Evolutionary conservation across 2,113 vertebrate species (phyloP), one percentile per base, ranked within the genome.

Genomic region (Reinhardtius hippoglossoides): DNA sequence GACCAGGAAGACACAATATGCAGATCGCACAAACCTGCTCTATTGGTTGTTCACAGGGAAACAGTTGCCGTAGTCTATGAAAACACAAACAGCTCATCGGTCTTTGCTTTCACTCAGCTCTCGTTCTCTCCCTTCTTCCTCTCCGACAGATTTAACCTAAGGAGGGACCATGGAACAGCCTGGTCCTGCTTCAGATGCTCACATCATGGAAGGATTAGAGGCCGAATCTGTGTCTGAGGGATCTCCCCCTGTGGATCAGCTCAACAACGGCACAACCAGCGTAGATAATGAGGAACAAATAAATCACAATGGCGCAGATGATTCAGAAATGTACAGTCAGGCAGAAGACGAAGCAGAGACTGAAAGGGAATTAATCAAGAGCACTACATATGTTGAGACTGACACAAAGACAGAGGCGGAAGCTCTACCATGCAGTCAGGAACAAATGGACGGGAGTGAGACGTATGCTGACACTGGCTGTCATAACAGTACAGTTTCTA

Each of bases 81-180:
- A 62, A 74, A 62, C 5, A 6, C 21, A 40, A 46, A 60, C 40
- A 27, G 14, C 52, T 42, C 13, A 55, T 74, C 18, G 1, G 7
- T 62, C n/a, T 63, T n/a, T 35, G 23, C n/a, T 56, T 7, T 18
- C 21, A 52, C 52, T 75, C 20, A n/a, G 2, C 18, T 72, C 15
- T 74, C 37, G 5, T 2, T 46, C 12, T 52, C 27, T 66, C 8
- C n/a, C 15, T 16, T 60, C 18, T 6, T 7, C 40, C 4, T 81
- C 1, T 74, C 20, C 71, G 42, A 26, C 82, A 93, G 91, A 77
- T 87, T 76, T 87, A 69, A 86, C 68, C 44, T 21, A 64, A 60
- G 71, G 74, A 80, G 58, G 80, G 84, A 77, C 86, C 55, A 82
- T 86, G 80, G 87, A 94, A 63, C 80, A 87, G n/a, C 67, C 68